phyloP scores from a whole-genome alignment of 2,113 vertebrate genomes.

The Butorides virescens region DNA sequence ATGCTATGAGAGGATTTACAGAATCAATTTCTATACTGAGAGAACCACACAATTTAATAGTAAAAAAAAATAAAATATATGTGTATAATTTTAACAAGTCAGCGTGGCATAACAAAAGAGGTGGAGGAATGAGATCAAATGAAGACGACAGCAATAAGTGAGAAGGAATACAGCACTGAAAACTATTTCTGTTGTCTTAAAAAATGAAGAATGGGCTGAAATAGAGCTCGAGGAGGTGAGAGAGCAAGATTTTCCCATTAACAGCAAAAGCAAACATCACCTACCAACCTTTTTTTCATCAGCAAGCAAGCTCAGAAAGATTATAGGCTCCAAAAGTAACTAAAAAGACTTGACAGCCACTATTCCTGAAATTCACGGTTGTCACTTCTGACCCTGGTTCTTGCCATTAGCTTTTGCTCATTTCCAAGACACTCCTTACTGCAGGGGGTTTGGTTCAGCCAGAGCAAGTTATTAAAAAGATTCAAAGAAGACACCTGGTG shows the following conservation, averaged over 20 bases:
- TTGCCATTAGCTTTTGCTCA: background rate
- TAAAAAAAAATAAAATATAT: background rate
- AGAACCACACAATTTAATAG: background rate
- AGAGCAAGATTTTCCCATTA: background rate
- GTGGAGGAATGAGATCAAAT: background rate
- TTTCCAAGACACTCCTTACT: background rate
- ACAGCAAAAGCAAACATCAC: slow-evolving; percentile 5
- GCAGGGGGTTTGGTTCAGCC: background rate
- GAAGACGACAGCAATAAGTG: background rate
- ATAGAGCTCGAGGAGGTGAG: background rate
- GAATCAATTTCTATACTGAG: background rate
- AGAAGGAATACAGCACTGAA: background rate
- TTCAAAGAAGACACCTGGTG: slow-evolving; percentile 46
- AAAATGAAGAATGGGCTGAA: background rate
- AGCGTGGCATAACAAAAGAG: background rate
- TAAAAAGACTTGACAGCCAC: background rate
- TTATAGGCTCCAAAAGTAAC: background rate
- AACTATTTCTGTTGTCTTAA: background rate
- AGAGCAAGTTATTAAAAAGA: background rate
- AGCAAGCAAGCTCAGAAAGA: background rate
- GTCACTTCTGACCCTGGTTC: background rate
- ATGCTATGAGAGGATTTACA: background rate
- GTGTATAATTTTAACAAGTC: background rate
- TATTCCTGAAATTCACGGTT: background rate
- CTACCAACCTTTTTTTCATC: background rate